Base-by-base conservation (phyloP, 2,888 invertebrate genomes). In the Philhelius pedissequus region DNA sequence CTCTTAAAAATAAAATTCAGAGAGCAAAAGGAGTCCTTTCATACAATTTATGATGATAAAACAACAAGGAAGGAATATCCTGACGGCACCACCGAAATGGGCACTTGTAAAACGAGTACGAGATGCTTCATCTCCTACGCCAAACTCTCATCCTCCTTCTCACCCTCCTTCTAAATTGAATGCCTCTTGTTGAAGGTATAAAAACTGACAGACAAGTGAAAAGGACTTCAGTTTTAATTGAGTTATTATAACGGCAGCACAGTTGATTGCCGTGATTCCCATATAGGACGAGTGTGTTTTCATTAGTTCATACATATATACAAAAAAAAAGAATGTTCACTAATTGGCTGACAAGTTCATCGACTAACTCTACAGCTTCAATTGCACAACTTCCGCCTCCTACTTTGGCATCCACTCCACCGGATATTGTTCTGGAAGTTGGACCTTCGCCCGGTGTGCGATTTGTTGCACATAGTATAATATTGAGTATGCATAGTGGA, bases 401-500 rank as follows among this genome's bases (percentile, higher is more conserved):
- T 62, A 54, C 79, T 8, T 68, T 81, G 60, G 77, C 81, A 18
- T 40, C 86, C 77, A 89, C 90, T 9, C 93, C 93, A 5, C 94
- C 95, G 0, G 95, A 95, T 88, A 94, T 94, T 20, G 90, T 94
- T 32, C 91, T 95, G 1, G 93, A 94, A 88, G 94, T 94, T 15
- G 95, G 95, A 0, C 93, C 93, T 58, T 90, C 92, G 68, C 93
- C 92, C 27, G 92, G 93, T 86, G 93, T 94, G 9, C 94, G 94
- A 78, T 95, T 95, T 89, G 93, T 94, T 25, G 95, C 95, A 0
- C 95, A 95, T 87, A 93, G 94, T 50, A 92, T 93, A 30, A 93
- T 95, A 11, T 90, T 96, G 32, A 93, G 94, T 32, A 93, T 94
- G 68, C 95, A 95, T 89, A 95, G 95, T 88, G 95, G 95, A 27